Evolutionary conservation across 2,888 invertebrate species (phyloP), one percentile per base, ranked within the genome.

Genomic region (Dichetophora obliterata): DNA sequence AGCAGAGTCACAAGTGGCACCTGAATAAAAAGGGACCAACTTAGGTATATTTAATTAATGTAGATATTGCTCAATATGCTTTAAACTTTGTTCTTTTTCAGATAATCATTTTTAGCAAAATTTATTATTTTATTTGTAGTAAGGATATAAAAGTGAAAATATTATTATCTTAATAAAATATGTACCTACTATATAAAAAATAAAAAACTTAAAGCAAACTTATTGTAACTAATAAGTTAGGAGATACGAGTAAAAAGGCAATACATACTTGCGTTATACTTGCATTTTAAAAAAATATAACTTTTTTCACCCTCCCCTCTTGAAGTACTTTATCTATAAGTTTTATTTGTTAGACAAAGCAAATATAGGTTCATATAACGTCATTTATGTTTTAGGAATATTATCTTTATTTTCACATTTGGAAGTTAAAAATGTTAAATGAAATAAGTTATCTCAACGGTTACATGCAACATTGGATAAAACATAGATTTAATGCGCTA

Each of bases 1-100:
- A n/a, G 82, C 82, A 16, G 61, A 59, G 37, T 22, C 72, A 4
- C 11, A 9, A 3, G 34, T n/a, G 3, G 31, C 34, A 9, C 31
- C 31, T 3, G 19, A 16, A 31, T 63, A 43, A 43, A 43, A 43
- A 6, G 14, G 43, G 34, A 63, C 34, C 11, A 59, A 11, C 6
- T 27, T 59, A 27, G 14, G 11, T 27, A 16, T 34, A 16, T 14
- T 16, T 31, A 14, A 63, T 34, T 43, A 37, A 66, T 66, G 3
- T 65, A 9, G 5, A 65, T 5, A 16, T 9, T 34, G n/a, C n/a
- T 1, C 9, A 69, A 31, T 3, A 11, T 50, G n/a, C 9, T 22
- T 24, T 19, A n/a, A n/a, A n/a, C n/a, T 22, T 54, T 71, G 0
- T 16, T 72, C 0, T 9, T 43, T 61, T 59, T 61, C 24, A 57